Percentiles rank a stretch among this genome's conserved stretches.
phyloP scores from a whole-genome alignment of 2,888 invertebrate species.

The Noctua janthina region DNA sequence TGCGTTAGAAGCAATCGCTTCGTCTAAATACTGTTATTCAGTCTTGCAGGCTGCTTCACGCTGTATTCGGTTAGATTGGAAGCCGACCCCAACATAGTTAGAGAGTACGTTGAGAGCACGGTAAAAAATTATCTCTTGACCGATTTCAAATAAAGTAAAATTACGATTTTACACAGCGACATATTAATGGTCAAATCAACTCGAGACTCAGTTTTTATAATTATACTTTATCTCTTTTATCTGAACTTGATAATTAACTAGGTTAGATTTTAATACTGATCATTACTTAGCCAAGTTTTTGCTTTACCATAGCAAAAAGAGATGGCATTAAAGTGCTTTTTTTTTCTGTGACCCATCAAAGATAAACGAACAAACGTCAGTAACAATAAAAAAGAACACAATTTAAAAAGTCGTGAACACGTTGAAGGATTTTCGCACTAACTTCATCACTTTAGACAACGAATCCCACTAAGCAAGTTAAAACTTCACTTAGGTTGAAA shows the following conservation, averaged over 20 bases:
- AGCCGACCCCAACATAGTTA: too few species aligned
- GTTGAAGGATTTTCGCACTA: neutral
- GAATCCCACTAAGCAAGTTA: too few species aligned
- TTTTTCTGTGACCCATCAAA: conserved; percentile 7
- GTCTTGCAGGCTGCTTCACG: too few species aligned
- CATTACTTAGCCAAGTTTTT: neutral
- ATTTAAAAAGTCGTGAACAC: neutral
- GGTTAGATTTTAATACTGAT: neutral
- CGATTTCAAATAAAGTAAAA: neutral
- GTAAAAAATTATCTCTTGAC: neutral
- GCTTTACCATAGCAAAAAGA: neutral
- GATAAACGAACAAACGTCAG: neutral
- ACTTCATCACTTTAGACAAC: neutral
- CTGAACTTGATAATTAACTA: neutral
- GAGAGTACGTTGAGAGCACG: too few species aligned
- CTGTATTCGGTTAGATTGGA: too few species aligned
- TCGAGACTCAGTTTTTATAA: neutral
- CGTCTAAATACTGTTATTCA: too few species aligned
- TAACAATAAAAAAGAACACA: neutral
- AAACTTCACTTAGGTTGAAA: too few species aligned
- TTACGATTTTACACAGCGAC: neutral
- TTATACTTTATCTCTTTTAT: neutral
- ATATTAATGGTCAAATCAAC: neutral
- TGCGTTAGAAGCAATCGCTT: too few species aligned
- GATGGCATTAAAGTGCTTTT: neutral